phyloP scores from a whole-genome alignment of 1,140 invertebrate genomes.

The Pectinophora gossypiella region DNA sequence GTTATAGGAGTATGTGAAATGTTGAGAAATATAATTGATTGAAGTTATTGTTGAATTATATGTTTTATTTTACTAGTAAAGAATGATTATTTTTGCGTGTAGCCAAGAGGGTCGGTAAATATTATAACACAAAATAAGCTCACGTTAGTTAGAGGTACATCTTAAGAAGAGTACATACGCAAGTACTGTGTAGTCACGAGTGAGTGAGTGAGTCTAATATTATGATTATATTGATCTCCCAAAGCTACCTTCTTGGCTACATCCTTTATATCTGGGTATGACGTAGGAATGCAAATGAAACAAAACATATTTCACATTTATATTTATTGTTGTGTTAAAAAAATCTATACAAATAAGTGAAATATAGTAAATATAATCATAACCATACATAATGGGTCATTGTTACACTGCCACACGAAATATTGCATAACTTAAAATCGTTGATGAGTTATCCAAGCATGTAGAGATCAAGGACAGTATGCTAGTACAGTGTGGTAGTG shows the following conservation, averaged over 20 bases:
- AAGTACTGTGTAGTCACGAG: too few relatives aligned
- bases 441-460: neutral
- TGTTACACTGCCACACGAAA: slow-evolving; percentile 41
- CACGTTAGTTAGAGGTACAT: too few relatives aligned
- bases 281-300: slow-evolving; percentile 41
- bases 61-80: neutral
- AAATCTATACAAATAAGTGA: slow-evolving; percentile 73
- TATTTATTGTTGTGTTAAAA: slow-evolving; percentile 74
- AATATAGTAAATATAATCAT: slow-evolving; percentile 60
- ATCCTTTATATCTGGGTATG: too few relatives aligned
- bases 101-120: too few relatives aligned
- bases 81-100: too few relatives aligned
- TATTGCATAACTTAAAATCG: neutral
- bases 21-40: slow-evolving; percentile 37
- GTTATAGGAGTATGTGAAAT: slow-evolving; percentile 34
- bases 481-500: neutral
- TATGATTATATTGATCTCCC: too few relatives aligned
- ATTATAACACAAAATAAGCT: too few relatives aligned
- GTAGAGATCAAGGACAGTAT: neutral
- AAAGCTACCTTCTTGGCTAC: too few relatives aligned
- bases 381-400: slow-evolving; percentile 45
- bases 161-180: too few relatives aligned
- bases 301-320: slow-evolving; percentile 65
- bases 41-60: neutral
- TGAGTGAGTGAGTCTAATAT: too few relatives aligned